Base-by-base conservation (phyloP, 2,113 vertebrate genomes). In the Archilochus colubris region DNA sequence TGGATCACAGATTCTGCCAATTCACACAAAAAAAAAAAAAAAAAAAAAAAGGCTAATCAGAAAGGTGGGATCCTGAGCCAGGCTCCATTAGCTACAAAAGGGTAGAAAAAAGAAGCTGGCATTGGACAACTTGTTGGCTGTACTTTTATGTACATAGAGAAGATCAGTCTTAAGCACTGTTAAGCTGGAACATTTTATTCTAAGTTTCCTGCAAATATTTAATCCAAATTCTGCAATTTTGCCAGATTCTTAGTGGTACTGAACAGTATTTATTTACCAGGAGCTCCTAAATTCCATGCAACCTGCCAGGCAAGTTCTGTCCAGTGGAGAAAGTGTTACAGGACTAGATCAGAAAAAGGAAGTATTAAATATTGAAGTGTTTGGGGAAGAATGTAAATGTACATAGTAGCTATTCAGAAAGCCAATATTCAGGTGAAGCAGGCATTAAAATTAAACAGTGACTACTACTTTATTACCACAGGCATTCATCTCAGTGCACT, bases 371-470 rank as follows among this genome's bases (percentile, higher is more conserved):
- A 93, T 76, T 91, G 54, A 81, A 95, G 46, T 88, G 88, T 82
- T 96, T 94, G 3, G 33, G 86, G 43, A 77, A 92, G 36, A 85
- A 94, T 82, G 91, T 88, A 88, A 92, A 82, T 75, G 77, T 80
- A 64, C 85, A 40, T 55, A 68, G 55, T 68, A 93, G 90, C 75
- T 94, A 81, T 86, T 93, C 64, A 89, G 74, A 94, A 96, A 95
- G 69, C 64, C 36, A 91, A 94, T 93, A 91, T 96, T 95, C 92
- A 97, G 91, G 74, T 91, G 92, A 95, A 90, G 90, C 80, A 96
- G 69, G 76, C 84, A 90, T 94, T 95, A 88, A 91, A 96, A 97
- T 96, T 96, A 96, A 97, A 95, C 90, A 96, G 62, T 93, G 94
- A 93, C 89, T 96, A 95, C 90, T 85, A 72, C 75, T 96, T 96